Evolutionary conservation across 2,797 vertebrate species (phyloP).

Genomic region (Melanotaenia trifasciata): DNA sequence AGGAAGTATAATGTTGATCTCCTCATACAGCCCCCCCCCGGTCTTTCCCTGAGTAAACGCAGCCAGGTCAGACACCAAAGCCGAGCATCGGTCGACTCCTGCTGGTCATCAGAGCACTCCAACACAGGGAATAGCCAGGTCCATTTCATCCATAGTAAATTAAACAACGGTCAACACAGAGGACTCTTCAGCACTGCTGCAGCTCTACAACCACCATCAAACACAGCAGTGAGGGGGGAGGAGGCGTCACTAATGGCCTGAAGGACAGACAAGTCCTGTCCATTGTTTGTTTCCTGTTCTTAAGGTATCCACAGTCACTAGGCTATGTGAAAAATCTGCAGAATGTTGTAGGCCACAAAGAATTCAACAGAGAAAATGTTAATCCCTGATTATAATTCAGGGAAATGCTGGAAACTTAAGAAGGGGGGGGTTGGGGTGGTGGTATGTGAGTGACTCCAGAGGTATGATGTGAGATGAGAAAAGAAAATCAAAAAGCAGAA

Average conservation of each 20-base stretch:
- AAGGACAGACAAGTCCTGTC: slow-evolving; percentile 32
- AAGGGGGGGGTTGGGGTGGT: background rate
- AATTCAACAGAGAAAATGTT: slow-evolving; percentile 72
- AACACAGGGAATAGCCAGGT: slow-evolving; percentile 34
- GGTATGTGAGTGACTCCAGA: slow-evolving; percentile 27
- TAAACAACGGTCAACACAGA: slow-evolving; percentile 30
- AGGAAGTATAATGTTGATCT: slow-evolving; percentile 53
- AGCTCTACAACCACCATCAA: slow-evolving; percentile 28
- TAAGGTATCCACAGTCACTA: slow-evolving; percentile 58
- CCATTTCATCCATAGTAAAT: slow-evolving; percentile 55
- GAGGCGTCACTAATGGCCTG: slow-evolving; percentile 15
- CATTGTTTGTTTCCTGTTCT: slow-evolving; percentile 56
- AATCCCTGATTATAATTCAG: slow-evolving; percentile 70
- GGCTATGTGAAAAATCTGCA: slow-evolving; percentile 76
- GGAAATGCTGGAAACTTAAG: slow-evolving; percentile 48
- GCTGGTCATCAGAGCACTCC: slow-evolving; percentile 54
- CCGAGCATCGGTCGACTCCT: slow-evolving; percentile 45
- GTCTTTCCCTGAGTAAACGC: slow-evolving; percentile 63
- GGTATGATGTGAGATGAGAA: slow-evolving; percentile 5
- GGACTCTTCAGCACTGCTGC: slow-evolving; percentile 28
- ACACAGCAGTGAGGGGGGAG: slow-evolving; percentile 11
- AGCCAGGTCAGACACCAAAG: slow-evolving; percentile 63
- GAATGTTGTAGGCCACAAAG: slow-evolving; percentile 70
- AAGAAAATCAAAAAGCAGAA: background rate
- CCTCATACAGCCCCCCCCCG: slow-evolving; percentile 66